Evolutionary conservation across 1,140 invertebrate species (phyloP).

Genomic region (Aphaenogaster rudis): DNA sequence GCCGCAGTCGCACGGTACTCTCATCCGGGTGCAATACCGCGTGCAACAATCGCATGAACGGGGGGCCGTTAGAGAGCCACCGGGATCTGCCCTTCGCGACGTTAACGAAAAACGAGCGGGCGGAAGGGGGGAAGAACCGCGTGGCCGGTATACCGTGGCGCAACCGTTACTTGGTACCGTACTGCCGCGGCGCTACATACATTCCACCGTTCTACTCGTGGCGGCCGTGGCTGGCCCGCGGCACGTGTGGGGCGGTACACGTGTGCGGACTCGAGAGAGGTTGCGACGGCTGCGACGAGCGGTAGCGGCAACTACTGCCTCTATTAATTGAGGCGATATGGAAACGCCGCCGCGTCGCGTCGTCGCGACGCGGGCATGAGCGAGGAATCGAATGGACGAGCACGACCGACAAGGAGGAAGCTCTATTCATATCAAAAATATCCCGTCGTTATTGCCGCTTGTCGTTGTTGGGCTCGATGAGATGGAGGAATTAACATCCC

Average conservation of each 20-base stretch:
- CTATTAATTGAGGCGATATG: conserved; percentile 37
- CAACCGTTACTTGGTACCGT: conserved; percentile 73
- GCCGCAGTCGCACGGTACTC: background rate
- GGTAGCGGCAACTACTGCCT: conserved; percentile 4
- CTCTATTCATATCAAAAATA: background rate
- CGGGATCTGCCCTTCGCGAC: conserved; percentile 1
- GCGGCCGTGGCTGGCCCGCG: conserved; percentile 10
- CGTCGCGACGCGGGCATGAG: background rate
- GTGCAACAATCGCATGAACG: background rate
- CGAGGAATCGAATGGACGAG: conserved; percentile 17
- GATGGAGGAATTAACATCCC: background rate
- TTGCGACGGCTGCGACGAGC: conserved; percentile 2
- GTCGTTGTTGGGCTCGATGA: background rate
- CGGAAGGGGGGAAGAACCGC: background rate
- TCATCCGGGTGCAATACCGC: too few relatives aligned
- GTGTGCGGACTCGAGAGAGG: conserved; percentile 14
- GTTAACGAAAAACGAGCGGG: conserved; percentile 23
- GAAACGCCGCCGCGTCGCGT: conserved; percentile 14
- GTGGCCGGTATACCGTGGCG: conserved; percentile 51
- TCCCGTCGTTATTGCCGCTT: background rate
- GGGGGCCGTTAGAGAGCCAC: background rate
- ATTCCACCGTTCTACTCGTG: conserved; percentile 32
- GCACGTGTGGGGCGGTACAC: conserved; percentile 44
- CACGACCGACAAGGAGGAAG: conserved; percentile 1
- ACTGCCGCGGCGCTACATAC: conserved; percentile 43